phyloP scores from a whole-genome alignment of 1,140 invertebrate species.

The Muscidifurax raptorellus region DNA sequence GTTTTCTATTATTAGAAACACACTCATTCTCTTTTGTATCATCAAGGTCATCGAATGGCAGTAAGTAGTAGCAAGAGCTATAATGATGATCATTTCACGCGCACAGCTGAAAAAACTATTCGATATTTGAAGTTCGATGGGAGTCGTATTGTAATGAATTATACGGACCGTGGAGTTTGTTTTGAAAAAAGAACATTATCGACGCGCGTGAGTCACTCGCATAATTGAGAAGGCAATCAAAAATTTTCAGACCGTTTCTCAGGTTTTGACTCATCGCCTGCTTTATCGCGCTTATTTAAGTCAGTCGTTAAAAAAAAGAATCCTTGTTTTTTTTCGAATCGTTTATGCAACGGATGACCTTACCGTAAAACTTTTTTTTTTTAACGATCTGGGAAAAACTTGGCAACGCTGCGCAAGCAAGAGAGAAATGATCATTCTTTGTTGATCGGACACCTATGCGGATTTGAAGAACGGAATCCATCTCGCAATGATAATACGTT shows the following conservation, averaged over 20 bases:
- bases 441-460: too few relatives aligned
- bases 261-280: background rate
- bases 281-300: background rate
- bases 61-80: background rate
- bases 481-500: too few relatives aligned
- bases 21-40: background rate
- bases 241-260: background rate
- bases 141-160: background rate
- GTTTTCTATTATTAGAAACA: slow-evolving; percentile 28
- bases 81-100: background rate
- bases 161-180: background rate
- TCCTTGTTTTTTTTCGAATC: background rate
- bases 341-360: background rate
- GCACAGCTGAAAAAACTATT: background rate
- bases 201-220: background rate
- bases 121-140: background rate
- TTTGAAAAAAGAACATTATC: slow-evolving; percentile 6
- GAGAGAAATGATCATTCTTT: background rate
- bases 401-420: background rate
- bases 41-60: slow-evolving; percentile 26
- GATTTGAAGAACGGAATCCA: too few relatives aligned
- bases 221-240: background rate
- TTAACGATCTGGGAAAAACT: background rate
- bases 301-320: background rate
- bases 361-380: background rate